Percentiles rank a stretch among this genome's conserved stretches.
phyloP scores from a whole-genome alignment of 2,797 vertebrate species.

The Adelosebastes latens region DNA sequence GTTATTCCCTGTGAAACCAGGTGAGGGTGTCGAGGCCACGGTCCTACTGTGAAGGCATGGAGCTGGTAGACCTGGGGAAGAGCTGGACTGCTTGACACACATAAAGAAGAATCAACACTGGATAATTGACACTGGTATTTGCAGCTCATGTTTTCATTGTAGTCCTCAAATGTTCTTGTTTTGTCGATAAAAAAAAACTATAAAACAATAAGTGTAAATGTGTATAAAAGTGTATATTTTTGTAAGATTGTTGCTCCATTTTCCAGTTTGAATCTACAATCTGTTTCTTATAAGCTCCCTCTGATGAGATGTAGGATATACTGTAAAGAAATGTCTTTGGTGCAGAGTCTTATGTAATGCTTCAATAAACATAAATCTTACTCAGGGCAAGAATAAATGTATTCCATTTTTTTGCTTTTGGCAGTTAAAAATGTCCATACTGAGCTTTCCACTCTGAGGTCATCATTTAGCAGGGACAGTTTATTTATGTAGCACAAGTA shows the following conservation, averaged over 20 bases:
- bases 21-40: slow-evolving; percentile 80
- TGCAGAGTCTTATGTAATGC: background rate
- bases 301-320: background rate
- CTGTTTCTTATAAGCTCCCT: background rate
- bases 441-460: background rate
- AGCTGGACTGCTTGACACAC: slow-evolving; percentile 89
- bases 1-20: slow-evolving; percentile 67
- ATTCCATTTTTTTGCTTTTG: background rate
- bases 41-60: slow-evolving; percentile 90
- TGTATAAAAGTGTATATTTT: slow-evolving; percentile 10
- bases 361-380: slow-evolving; percentile 5
- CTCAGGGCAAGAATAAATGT: slow-evolving; percentile 15
- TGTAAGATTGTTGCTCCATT: background rate
- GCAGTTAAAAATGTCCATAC: background rate
- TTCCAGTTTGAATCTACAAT: background rate
- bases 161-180: slow-evolving; percentile 6
- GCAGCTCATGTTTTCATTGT: background rate
- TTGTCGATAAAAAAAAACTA: slow-evolving; percentile 23
- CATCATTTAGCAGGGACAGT: background rate
- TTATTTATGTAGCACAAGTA: background rate
- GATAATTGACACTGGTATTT: slow-evolving; percentile 16
- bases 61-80: slow-evolving; percentile 87
- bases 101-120: background rate
- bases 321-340: slow-evolving; percentile 6
- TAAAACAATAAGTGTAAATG: slow-evolving; percentile 30